phyloP scores from a whole-genome alignment of 2,888 invertebrate species.

The Hetaerina titia region DNA sequence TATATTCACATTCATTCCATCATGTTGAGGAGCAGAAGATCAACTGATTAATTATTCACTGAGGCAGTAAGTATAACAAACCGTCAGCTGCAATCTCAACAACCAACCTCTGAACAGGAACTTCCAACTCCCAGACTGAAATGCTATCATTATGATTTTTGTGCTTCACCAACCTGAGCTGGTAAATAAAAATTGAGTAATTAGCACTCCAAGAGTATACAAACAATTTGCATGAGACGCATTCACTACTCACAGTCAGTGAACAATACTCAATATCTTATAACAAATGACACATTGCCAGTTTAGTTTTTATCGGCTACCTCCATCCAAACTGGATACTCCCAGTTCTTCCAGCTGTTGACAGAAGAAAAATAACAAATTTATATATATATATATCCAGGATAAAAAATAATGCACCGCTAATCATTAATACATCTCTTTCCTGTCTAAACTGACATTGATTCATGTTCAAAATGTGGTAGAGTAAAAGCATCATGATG shows the following conservation, averaged over 20 bases:
- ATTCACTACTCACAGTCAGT: constrained; percentile 6
- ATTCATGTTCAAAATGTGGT: no score
- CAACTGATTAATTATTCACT: neutral
- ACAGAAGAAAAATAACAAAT: neutral
- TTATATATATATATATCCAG: no score
- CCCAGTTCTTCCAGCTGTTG: constrained; percentile 63
- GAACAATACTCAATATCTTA: constrained; percentile 31
- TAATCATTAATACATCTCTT: no score
- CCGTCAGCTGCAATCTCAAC: neutral
- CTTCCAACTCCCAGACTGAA: constrained; percentile 41
- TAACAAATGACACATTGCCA: constrained; percentile 25
- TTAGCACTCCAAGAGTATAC: constrained; percentile 8
- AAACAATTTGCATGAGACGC: constrained; percentile 29
- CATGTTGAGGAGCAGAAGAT: constrained; percentile 36
- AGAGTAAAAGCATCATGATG: no score
- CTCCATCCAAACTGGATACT: constrained; percentile 53
- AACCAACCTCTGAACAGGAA: neutral
- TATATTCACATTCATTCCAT: constrained; percentile 13
- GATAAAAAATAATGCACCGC: no score
- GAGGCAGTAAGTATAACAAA: neutral
- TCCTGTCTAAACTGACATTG: no score
- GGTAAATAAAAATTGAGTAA: constrained; percentile 45
- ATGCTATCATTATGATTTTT: neutral
- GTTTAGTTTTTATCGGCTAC: constrained; percentile 38
- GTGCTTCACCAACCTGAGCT: neutral